Base-by-base conservation (phyloP, 1,140 invertebrate species). In the Helicoverpa zea region DNA sequence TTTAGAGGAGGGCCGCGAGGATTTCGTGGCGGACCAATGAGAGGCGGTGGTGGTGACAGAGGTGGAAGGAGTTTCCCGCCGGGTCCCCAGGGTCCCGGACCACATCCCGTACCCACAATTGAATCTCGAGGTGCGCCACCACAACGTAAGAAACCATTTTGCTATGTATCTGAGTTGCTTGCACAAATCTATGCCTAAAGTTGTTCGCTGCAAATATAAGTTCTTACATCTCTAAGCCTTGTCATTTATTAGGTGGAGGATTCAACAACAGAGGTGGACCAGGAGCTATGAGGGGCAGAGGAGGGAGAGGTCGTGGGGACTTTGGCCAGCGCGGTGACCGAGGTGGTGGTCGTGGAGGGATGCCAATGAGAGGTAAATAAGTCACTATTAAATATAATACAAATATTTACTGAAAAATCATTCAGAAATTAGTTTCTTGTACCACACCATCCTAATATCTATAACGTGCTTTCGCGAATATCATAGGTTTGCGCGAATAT, bases 41-140 rank as follows among this genome's bases (percentile, higher is more conserved):
- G 92, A 54, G 91, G 93, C 43, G 91, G 90, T 47, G 93, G 91
- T n/a, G 91, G 89, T 29, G 90, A 91, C 3, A 86, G 91, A 47
- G 85, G 89, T 47, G 92, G 92, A 7, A 87, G 92, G 10, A 85
- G 91, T n/a, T 94, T 94, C 64, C 89, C 90, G 3, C 91, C 89
- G 4, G 92, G 92, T 12, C 94, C 94, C 0, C 94, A 95, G 80
- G 94, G 94, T 0, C 94, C 94, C 3, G 94, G 94, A 5, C 94
- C 94, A 30, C 94, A 95, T 84, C 94, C 94, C 52, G 94, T 95
- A 13, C 94, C 94, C 11, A 95, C 94, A 1, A 95, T 95, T 79
- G 94, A 95, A 85, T 91, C 93, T 3, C 88, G 94, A 83, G 91
- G 90, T 77, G 89, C 89, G 30, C 94, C 93, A 66, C 90, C 90